Conservation (phyloP, 2,888 invertebrate species). For the Diarsia mendica region DNA sequence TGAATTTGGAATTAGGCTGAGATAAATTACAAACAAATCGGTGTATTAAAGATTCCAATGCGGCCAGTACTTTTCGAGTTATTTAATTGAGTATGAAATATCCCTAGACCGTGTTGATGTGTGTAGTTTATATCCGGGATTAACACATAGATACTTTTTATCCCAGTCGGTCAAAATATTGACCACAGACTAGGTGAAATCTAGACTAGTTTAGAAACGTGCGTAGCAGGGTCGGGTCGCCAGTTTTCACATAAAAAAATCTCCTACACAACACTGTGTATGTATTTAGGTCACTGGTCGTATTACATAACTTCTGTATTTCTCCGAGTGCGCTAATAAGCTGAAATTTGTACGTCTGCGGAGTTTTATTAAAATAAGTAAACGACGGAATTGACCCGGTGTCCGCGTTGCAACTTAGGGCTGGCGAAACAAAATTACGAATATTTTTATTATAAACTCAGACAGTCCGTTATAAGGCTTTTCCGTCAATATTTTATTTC, state of each 20-base stretch:
- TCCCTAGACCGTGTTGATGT: too few relatives aligned
- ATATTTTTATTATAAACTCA: neutral
- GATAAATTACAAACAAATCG: too few relatives aligned
- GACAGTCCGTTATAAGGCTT: neutral
- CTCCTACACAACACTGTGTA: neutral
- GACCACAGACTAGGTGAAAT: neutral
- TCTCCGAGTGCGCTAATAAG: conserved; percentile 49
- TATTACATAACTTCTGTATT: conserved; percentile 17
- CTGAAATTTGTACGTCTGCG: conserved; percentile 59
- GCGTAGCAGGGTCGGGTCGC: too few relatives aligned
- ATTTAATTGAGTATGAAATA: too few relatives aligned
- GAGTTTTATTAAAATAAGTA: conserved; percentile 64
- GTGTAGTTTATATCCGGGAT: too few relatives aligned
- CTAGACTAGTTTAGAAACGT: neutral
- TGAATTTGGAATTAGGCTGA: too few relatives aligned
- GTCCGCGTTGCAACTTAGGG: conserved; percentile 41
- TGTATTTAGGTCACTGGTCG: neutral
- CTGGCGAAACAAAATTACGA: neutral
- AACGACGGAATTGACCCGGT: conserved; percentile 59
- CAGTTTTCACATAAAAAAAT: neutral
- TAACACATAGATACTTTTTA: too few relatives aligned
- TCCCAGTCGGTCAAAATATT: too few relatives aligned
- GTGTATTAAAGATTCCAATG: too few relatives aligned
- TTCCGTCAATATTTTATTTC: neutral
- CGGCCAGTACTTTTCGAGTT: too few relatives aligned